These are phyloP conservation scores for Andrena camellia DNA, from an alignment of 2,888 invertebrate species.

Conservation along the genomic window DNA sequence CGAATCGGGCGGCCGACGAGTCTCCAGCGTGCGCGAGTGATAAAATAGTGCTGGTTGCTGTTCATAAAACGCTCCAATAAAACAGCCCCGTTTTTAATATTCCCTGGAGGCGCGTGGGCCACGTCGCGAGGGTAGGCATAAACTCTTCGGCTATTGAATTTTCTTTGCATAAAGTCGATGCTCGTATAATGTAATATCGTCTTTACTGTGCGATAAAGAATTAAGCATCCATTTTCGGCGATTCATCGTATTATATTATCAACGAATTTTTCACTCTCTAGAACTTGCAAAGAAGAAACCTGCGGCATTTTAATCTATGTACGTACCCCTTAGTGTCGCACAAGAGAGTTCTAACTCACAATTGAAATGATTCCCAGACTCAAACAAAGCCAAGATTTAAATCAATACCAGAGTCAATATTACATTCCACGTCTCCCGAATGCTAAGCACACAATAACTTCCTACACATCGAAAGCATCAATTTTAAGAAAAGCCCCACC, in stretches of 20 bases:
- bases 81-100: slow-evolving; percentile 79
- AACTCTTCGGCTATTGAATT: slow-evolving; percentile 80
- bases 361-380: too few species aligned
- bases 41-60: slow-evolving; percentile 62
- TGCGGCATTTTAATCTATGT: too few species aligned
- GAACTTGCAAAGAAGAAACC: too few species aligned
- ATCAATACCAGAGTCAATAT: not conserved
- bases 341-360: too few species aligned
- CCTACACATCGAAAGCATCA: too few species aligned
- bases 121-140: slow-evolving; percentile 68
- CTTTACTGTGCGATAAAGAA: slow-evolving; percentile 41
- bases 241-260: not conserved
- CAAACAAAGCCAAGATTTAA: too few species aligned
- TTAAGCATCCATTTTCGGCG: slow-evolving; percentile 39
- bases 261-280: slow-evolving; percentile 12
- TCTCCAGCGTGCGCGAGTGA: slow-evolving; percentile 37
- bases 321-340: too few species aligned
- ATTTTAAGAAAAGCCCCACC: too few species aligned
- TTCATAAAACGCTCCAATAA: slow-evolving; percentile 78
- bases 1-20: not conserved
- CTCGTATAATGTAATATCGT: slow-evolving; percentile 52
- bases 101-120: slow-evolving; percentile 63
- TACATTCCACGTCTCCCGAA: too few species aligned
- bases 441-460: too few species aligned
- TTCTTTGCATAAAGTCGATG: slow-evolving; percentile 63